Percentiles rank a stretch among this genome's conserved stretches.
phyloP scores from a whole-genome alignment of 2,888 invertebrate genomes.

The Syritta pipiens region DNA sequence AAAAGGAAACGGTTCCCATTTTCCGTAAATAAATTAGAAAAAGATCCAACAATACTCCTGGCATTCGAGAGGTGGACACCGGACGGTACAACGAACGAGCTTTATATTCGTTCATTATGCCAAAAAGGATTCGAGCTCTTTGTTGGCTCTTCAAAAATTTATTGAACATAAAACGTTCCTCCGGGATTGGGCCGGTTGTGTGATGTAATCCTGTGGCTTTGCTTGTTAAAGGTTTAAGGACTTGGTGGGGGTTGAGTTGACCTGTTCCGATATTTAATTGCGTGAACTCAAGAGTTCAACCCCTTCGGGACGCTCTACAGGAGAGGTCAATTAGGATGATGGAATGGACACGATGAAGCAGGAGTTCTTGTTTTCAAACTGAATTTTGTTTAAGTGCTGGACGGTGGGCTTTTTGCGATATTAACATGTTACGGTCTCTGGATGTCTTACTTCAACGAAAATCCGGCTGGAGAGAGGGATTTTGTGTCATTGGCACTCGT shows the following conservation, averaged over 20 bases:
- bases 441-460: no score
- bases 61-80: conserved; percentile 7
- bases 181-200: not conserved
- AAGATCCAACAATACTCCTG: conserved; percentile 34
- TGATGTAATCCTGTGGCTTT: conserved; percentile 38
- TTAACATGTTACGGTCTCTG: not conserved
- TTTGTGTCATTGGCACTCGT: no score
- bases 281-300: conserved; percentile 19
- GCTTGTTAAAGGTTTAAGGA: conserved; percentile 20
- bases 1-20: conserved; percentile 51
- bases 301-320: not conserved
- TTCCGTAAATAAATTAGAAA: conserved; percentile 60
- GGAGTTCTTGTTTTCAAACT: conserved; percentile 29
- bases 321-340: conserved; percentile 31
- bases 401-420: not conserved
- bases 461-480: no score
- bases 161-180: conserved; percentile 57
- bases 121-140: conserved; percentile 55
- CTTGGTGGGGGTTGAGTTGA: conserved; percentile 8
- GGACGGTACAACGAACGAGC: conserved; percentile 7
- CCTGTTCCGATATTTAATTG: conserved; percentile 39
- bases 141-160: conserved; percentile 59
- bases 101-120: conserved; percentile 53
- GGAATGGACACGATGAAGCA: not conserved
- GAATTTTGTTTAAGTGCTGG: conserved; percentile 21